Evolutionary conservation across 2,113 vertebrate species (phyloP), one percentile per base, ranked within the genome.

Genomic region (Telmatochromis sp.): DNA sequence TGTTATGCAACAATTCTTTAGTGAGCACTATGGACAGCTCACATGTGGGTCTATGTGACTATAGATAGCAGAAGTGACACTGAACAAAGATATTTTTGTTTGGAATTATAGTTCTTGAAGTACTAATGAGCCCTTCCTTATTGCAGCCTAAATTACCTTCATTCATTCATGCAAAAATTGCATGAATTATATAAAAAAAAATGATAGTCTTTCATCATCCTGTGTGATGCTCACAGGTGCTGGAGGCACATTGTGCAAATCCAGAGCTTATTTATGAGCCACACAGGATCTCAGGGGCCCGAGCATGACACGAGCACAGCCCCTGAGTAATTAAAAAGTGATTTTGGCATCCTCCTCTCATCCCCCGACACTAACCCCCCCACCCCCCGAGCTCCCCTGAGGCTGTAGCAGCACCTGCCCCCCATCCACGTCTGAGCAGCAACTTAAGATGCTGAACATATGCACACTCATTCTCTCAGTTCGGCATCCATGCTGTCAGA

Each of bases 261-360:
- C 82, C 91, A 89, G 94, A 91, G 79, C 84, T 95, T 96, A 96
- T 96, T 96, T 95, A 96, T 94, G 94, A 93, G 91, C 81, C 65
- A 85, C 86, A 60, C 4, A 54, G 81, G 84, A 75, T 95, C 95
- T 93, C 93, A 71, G 86, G 93, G 90, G 87, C 89, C 85, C 54
- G 10, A 82, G 87, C 88, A 85, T 85, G 55, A 93, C 94, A 91
- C 7, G 60, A 75, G 80, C 90, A 37, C 91, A 73, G 80, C 88
- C 90, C 91, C 87, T 58, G 21, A 93, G 93, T 95, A 95, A 97
- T 97, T 95, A 97, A 95, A 94, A 94, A 95, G 90, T 91, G 95
- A 96, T 96, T 96, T 93, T 92, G 94, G 92, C 91, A 89, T 94
- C 87, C 82, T 84, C 87, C 90, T 84, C 87, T 82, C 89, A 17